A percentile compares a stretch with the other conserved stretches of the same genome.
phyloP scores from a whole-genome alignment of 2,797 vertebrate genomes.

The Corythornis leucogaster region DNA sequence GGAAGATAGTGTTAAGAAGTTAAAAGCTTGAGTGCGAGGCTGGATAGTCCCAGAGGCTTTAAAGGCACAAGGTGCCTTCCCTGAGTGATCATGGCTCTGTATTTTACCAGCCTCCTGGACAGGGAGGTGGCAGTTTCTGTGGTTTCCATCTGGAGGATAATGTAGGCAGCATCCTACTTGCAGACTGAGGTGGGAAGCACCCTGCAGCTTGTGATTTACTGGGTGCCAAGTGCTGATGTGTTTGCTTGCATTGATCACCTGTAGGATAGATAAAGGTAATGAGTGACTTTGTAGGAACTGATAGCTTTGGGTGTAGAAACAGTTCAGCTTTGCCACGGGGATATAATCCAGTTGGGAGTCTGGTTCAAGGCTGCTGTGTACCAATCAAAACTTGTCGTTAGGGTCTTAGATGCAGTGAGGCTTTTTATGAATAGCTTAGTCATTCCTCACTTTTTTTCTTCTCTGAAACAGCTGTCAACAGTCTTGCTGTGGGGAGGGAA shows the following conservation, averaged over 20 bases:
- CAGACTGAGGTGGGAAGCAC: constrained; percentile 18
- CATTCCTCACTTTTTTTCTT: not conserved
- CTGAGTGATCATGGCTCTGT: rapidly evolving
- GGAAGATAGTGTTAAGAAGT: not conserved
- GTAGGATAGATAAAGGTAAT: constrained; percentile 13
- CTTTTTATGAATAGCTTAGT: constrained; percentile 39
- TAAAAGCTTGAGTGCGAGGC: not conserved
- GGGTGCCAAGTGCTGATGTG: not conserved
- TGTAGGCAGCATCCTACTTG: not conserved
- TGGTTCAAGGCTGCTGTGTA: not conserved
- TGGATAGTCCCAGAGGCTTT: not conserved
- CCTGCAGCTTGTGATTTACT: not conserved
- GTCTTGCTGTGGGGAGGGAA: not conserved
- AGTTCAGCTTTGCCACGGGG: not conserved
- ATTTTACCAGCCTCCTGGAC: not conserved
- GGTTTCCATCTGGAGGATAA: not conserved
- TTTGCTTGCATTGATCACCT: constrained; percentile 23
- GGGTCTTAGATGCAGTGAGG: not conserved
- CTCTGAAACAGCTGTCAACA: constrained; percentile 33
- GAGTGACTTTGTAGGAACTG: not conserved
- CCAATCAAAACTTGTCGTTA: not conserved
- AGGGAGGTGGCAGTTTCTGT: not conserved
- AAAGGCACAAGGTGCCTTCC: rapidly evolving
- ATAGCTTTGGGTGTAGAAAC: not conserved
- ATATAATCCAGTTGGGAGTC: not conserved